Percentiles rank a stretch among this genome's conserved stretches.
phyloP scores from a whole-genome alignment of 2,113 vertebrate genomes.

The Gambusia affinis region DNA sequence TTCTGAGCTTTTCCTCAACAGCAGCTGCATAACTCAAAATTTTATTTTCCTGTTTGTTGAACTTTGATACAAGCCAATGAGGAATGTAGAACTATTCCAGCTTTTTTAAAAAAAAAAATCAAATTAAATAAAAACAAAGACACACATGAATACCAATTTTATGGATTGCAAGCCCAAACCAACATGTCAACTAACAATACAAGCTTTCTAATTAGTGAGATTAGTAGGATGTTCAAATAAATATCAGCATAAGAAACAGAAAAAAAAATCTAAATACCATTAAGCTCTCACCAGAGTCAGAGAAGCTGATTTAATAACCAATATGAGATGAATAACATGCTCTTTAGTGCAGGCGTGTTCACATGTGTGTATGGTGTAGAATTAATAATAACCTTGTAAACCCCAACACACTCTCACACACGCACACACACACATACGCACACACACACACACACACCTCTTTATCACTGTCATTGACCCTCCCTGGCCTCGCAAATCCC shows the following conservation, averaged over 20 bases:
- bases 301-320: conserved; percentile 10
- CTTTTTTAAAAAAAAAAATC: background rate
- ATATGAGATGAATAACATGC: background rate
- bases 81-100: background rate
- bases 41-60: no score
- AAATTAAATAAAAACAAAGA: background rate
- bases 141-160: background rate
- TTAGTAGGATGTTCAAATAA: background rate
- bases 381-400: conserved; percentile 6
- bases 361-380: background rate
- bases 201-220: background rate
- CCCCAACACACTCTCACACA: conserved; percentile 1
- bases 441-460: conserved; percentile 46
- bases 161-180: no score
- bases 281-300: background rate
- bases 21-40: background rate
- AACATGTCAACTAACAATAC: background rate
- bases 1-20: background rate
- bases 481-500: conserved; percentile 34
- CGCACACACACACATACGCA: conserved; percentile 28
- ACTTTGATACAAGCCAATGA: background rate
- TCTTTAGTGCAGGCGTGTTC: background rate
- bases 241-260: background rate
- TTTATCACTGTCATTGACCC: conserved; percentile 61
- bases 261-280: background rate